Conservation (phyloP, 2,113 vertebrate species). For the Heterochromis multidens region DNA sequence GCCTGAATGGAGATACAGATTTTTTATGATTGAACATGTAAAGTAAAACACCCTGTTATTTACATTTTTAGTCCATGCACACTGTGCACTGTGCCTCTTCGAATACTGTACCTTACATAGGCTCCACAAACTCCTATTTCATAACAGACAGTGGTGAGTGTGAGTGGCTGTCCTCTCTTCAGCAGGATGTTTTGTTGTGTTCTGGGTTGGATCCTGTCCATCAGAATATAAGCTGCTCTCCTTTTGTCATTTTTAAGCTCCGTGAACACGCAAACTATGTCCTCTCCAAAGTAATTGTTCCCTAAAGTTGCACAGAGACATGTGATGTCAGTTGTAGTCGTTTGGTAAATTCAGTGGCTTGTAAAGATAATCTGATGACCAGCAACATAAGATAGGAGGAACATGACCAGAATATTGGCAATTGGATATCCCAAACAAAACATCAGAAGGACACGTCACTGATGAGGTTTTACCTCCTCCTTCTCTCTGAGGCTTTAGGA, state of each 20-base stretch:
- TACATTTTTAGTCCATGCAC: neutral
- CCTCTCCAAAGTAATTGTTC: neutral
- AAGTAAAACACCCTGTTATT: neutral
- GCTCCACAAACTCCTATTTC: neutral
- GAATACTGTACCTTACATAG: neutral
- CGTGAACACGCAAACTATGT: neutral
- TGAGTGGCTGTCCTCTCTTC: neutral
- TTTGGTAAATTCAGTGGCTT: neutral
- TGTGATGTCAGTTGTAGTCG: too few relatives aligned
- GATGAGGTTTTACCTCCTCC: neutral
- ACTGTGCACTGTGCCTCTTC: neutral
- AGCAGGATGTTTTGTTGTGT: neutral
- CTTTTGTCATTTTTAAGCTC: neutral
- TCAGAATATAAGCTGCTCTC: neutral
- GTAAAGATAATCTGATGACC: neutral
- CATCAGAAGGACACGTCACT: neutral
- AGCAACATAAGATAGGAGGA: too few relatives aligned
- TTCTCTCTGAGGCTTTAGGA: neutral
- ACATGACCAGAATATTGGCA: too few relatives aligned
- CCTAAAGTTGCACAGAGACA: neutral
- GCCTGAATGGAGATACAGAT: neutral
- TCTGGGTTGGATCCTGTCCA: neutral
- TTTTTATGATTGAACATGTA: too few relatives aligned
- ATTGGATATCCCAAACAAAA: too few relatives aligned
- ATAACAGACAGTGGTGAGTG: neutral